Conservation (phyloP, 2,888 invertebrate genomes). For the Synergus laeviventris region DNA sequence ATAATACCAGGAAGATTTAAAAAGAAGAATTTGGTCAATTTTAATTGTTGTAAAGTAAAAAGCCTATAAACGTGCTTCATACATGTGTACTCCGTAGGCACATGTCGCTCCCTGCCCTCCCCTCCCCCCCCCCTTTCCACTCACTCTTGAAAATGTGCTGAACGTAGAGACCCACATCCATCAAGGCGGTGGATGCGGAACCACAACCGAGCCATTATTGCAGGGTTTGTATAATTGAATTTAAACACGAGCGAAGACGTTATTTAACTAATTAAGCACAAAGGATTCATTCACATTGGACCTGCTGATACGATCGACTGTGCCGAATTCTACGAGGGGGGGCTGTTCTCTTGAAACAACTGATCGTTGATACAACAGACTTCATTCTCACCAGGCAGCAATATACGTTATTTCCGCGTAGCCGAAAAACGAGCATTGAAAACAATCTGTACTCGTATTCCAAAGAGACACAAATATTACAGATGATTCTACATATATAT, state of each 20-base stretch:
- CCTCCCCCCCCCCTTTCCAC: conserved; percentile 35
- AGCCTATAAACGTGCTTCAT: not conserved
- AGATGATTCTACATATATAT: not conserved
- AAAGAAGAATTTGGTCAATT: not conserved
- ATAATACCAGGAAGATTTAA: not conserved
- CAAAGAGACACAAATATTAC: not conserved
- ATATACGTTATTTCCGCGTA: not conserved
- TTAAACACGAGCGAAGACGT: conserved; percentile 74
- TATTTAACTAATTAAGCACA: conserved; percentile 75
- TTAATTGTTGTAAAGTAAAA: not conserved
- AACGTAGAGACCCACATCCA: conserved; percentile 66
- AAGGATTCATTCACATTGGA: conserved; percentile 71
- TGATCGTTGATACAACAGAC: conserved; percentile 42
- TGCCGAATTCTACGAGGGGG: conserved; percentile 38
- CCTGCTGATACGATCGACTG: conserved; percentile 57
- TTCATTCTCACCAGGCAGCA: conserved; percentile 8
- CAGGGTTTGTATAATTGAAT: conserved; percentile 72
- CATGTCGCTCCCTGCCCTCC: not conserved
- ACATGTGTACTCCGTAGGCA: not conserved
- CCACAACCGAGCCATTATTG: conserved; percentile 73
- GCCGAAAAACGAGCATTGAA: not conserved
- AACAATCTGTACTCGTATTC: not conserved
- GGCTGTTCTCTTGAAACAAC: conserved; percentile 43
- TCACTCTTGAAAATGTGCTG: conserved; percentile 48
- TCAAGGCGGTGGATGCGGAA: conserved; percentile 67